Base-by-base conservation (phyloP, 2,888 invertebrate species). In the Busseola fusca region DNA sequence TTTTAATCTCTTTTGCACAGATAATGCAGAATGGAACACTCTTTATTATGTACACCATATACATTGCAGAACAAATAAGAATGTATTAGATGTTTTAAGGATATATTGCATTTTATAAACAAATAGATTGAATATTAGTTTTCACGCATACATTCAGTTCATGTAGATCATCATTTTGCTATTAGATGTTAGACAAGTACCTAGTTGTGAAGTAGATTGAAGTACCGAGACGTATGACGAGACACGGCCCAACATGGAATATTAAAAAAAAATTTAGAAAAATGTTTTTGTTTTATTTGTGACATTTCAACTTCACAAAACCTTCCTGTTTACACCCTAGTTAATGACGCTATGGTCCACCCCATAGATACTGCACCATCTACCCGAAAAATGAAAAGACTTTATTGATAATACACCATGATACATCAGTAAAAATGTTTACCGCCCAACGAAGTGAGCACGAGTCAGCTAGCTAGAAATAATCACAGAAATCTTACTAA, bases 161-260 rank as follows among this genome's bases (percentile, higher is more conserved):
- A 77, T 64, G 3, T 80, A 72, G 57, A 65, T 50, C 25, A 40
- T 58, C 52, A 73, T 76, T 52, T 72, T 62, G 60, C 27, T 72
- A 60, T 59, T 69, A 76, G 60, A 72, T 66, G 37, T 59, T 76
- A 81, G 34, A 74, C 64, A 56, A 40, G 70, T 85, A n/a, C n/a
- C n/a, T n/a, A 84, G 78, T 81, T 82, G 80, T 83, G 72, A 80
- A 69, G 78, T 83, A 85, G 77, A 72, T 78, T 58, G 78, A 69
- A 81, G 60, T 80, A 84, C 84, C 87, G 86, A 85, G 87, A 88
- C 82, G 80, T 80, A 84, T 81, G 84, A 90, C 88, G 87, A 88
- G 89, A 87, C 78, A 86, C 86, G 91, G 89, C 87, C 91, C 90
- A 88, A 86, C 84, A 80, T 85, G 86, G 88, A 87, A 87, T 89